Evolutionary conservation across 2,797 vertebrate species (phyloP), one percentile per base, ranked within the genome.

Genomic region (Mus caroli): DNA sequence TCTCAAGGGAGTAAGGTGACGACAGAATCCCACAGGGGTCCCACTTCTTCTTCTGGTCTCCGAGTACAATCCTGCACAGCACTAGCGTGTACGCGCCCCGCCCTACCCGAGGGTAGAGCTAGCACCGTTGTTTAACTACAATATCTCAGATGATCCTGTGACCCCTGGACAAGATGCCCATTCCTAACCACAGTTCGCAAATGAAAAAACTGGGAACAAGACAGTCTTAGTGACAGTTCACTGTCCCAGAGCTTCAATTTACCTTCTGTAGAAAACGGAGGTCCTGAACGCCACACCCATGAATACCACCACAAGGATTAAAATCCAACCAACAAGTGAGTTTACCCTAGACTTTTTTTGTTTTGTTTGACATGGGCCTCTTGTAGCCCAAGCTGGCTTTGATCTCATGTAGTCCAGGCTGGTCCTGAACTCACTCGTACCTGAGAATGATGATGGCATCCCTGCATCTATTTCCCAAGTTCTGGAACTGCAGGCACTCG

Each of bases 11-110:
- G 43, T 14, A 43, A 62, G 58, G 26, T 15, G 12, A 37, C 43
- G 37, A 62, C 15, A 46, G 37, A 64, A 13, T 24, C 52, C 19
- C n/a, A 12, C 52, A 56, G n/a, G 64, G 54, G 1, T 37, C 22
- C n/a, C 46, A 19, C 6, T 6, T 37, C 50, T 22, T 54, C 64
- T 1, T 71, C 13, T 12, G 34, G 50, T 34, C 34, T 54, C 62
- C 17, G 10, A 6, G 7, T 17, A 19, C 24, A 52, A 13, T 52
- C 13, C 1, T 1, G 2, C 20, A n/a, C 15, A 67, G 11, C 31
- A 24, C 46, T 37, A 3, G 1, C 14, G 2, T 1, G 6, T n/a
- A 52, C 0, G 0, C 1, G 1, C 19, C 7, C 88, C 76, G 5
- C 9, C 75, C 67, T n/a, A 54, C 50, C 75, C n/a, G 50, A 90